Evolutionary conservation across 2,113 vertebrate genomes (phyloP).

Genomic region (Picathartes gymnocephalus): DNA sequence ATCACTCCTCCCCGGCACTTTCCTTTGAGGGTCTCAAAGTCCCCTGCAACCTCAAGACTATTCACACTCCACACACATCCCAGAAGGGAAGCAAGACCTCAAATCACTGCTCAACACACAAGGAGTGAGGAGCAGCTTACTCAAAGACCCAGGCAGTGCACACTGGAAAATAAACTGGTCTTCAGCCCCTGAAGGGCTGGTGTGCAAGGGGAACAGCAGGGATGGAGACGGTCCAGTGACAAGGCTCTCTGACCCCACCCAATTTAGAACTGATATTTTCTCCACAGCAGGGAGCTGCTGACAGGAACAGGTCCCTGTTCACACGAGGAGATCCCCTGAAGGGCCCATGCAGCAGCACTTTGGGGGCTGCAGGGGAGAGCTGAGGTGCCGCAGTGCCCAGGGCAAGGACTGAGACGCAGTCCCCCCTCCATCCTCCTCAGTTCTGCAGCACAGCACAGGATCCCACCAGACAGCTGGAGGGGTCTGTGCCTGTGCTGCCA

Average conservation of each 20-base stretch:
- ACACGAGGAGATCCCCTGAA: not conserved
- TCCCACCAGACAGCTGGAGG: not conserved
- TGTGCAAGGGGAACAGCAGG: not conserved
- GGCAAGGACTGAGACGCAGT: not conserved
- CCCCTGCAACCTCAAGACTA: not conserved
- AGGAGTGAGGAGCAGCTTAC: not conserved
- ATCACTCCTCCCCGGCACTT: not conserved
- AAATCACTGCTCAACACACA: not conserved
- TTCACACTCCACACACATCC: rapidly evolving
- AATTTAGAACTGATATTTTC: not conserved
- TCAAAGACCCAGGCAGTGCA: not conserved
- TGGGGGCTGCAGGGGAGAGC: not conserved
- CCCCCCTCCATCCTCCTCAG: not conserved
- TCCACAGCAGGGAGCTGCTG: not conserved
- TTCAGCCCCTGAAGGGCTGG: not conserved
- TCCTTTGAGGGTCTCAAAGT: not conserved
- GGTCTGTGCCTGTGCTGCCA: not conserved
- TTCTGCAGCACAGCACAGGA: not conserved
- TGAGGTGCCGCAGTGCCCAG: not conserved
- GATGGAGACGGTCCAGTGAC: not conserved
- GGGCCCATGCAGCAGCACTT: rapidly evolving
- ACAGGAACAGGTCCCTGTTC: not conserved
- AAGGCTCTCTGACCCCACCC: not conserved
- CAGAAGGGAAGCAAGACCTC: not conserved
- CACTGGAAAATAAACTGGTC: rapidly evolving